phyloP scores from a whole-genome alignment of 2,797 vertebrate genomes.

The Melanotaenia parkinsoni region DNA sequence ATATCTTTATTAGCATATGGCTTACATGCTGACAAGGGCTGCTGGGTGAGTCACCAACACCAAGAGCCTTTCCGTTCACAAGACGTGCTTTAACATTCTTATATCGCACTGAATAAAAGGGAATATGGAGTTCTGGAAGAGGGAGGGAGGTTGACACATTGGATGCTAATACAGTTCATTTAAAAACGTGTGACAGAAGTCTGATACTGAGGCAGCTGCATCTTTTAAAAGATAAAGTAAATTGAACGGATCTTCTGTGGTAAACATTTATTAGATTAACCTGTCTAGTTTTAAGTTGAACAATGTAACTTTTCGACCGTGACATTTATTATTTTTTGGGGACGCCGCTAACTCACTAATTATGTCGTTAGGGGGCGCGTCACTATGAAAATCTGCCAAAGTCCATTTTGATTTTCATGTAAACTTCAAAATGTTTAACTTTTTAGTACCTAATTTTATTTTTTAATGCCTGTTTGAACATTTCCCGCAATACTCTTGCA shows the following conservation, averaged over 20 bases:
- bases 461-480: too few relatives aligned
- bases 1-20: constrained; percentile 21
- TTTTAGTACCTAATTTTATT: neutral
- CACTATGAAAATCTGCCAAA: too few relatives aligned
- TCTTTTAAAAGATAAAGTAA: neutral
- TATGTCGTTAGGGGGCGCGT: neutral
- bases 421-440: neutral
- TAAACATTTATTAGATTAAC: neutral
- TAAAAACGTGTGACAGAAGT: constrained; percentile 4
- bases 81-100: constrained; percentile 30
- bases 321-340: neutral
- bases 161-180: constrained; percentile 10
- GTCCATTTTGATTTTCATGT: neutral
- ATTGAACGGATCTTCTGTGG: neutral
- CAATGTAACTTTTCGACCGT: neutral
- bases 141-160: constrained; percentile 3
- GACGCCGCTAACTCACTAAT: neutral
- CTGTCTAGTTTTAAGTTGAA: neutral
- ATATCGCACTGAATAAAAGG: constrained; percentile 35
- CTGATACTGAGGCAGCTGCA: neutral
- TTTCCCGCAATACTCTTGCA: neutral
- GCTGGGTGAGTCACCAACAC: constrained; percentile 44
- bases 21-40: constrained; percentile 17
- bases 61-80: constrained; percentile 18
- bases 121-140: constrained; percentile 15